phyloP scores from a whole-genome alignment of 2,888 invertebrate species.

The Norana najaformis region DNA sequence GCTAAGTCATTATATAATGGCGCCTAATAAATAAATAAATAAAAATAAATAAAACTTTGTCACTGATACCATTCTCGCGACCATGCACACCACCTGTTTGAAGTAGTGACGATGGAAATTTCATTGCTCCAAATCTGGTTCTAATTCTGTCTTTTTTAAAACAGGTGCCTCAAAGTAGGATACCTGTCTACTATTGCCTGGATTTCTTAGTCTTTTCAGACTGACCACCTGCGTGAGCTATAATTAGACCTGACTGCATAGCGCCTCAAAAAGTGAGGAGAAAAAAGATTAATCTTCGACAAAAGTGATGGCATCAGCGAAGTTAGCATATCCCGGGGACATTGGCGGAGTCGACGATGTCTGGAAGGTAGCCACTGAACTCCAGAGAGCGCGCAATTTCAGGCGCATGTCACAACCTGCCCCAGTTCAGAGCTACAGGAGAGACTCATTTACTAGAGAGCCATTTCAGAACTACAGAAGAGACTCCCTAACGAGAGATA shows the following conservation, averaged over 20 bases:
- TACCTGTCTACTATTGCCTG: not conserved
- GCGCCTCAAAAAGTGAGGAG: not conserved
- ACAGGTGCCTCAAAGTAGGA: not conserved
- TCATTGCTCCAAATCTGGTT: not conserved
- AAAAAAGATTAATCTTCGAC: not conserved
- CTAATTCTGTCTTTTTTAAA: not conserved
- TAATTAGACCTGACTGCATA: not conserved
- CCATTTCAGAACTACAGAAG: not conserved
- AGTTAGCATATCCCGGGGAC: not conserved
- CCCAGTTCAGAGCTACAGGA: not conserved
- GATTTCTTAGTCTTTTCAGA: no score
- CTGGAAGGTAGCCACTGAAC: not conserved
- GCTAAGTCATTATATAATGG: no score
- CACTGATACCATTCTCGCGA: no score
- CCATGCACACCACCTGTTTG: not conserved
- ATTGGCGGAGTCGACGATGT: not conserved
- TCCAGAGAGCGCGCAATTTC: not conserved
- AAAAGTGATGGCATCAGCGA: not conserved
- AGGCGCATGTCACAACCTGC: slow-evolving; percentile 7
- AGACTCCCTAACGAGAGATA: not conserved
- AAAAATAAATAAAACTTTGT: no score
- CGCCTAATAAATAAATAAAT: no score
- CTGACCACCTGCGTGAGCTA: no score
- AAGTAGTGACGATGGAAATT: not conserved
- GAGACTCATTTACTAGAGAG: not conserved